Conservation (phyloP, 2,797 vertebrate species). For the Acrocephalus scirpaceus region DNA sequence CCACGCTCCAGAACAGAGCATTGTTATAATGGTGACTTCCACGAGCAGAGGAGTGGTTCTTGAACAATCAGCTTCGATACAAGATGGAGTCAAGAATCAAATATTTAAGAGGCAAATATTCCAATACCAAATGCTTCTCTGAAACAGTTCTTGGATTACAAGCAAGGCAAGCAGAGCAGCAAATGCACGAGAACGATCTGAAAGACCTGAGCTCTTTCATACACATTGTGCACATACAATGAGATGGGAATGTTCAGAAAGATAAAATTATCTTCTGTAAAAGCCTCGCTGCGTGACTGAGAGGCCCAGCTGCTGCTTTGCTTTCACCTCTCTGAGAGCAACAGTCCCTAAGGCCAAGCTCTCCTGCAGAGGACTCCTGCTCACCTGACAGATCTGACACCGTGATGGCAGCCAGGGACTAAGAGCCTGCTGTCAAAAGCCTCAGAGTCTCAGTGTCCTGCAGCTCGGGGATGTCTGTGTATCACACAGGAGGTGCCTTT, state of each 20-base stretch:
- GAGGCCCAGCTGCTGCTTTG: slow-evolving; percentile 8
- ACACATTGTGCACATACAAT: not conserved
- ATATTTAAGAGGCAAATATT: slow-evolving; percentile 27
- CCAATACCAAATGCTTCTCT: not conserved
- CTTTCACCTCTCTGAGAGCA: not conserved
- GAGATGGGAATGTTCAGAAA: not conserved
- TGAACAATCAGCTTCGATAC: not conserved
- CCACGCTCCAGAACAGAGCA: not conserved
- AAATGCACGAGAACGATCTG: not conserved
- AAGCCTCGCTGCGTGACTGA: not conserved
- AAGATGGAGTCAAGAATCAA: slow-evolving; percentile 69
- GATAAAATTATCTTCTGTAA: not conserved
- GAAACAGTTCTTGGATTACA: not conserved
- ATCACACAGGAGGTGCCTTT: not conserved
- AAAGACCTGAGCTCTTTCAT: not conserved
- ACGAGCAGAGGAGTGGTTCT: not conserved
- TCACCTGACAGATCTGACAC: not conserved
- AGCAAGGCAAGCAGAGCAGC: not conserved
- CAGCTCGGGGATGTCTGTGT: not conserved
- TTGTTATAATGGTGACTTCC: not conserved
- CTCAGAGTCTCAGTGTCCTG: not conserved
- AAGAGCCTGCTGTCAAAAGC: not conserved
- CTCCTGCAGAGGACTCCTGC: not conserved
- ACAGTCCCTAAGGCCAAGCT: not conserved
- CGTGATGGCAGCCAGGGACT: accelerated